These are phyloP conservation scores for Poeciliopsis infans DNA, from an alignment of 2,797 vertebrate species.

Conservation along the genomic window DNA sequence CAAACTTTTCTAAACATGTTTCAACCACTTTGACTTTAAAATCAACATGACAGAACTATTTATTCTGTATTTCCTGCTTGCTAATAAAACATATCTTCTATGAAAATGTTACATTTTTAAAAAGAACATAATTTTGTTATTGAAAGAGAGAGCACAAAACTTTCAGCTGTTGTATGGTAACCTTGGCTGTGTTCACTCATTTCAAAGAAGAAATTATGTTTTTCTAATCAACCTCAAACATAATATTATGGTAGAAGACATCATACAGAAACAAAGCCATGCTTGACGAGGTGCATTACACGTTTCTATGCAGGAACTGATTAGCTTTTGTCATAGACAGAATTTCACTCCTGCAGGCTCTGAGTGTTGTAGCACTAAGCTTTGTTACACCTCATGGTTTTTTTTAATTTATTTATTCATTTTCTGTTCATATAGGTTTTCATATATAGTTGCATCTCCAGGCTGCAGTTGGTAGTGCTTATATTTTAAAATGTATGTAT, in stretches of 20 bases:
- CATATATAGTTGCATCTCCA: slow-evolving; percentile 27
- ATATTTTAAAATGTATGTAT: slow-evolving; percentile 16
- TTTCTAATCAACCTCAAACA: slow-evolving; percentile 19
- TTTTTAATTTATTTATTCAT: slow-evolving; percentile 26
- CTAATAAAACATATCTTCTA: neutral
- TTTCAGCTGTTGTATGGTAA: neutral
- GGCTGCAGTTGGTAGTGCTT: slow-evolving; percentile 36
- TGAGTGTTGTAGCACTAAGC: slow-evolving; percentile 19
- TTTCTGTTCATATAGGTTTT: slow-evolving; percentile 36
- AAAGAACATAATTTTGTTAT: neutral
- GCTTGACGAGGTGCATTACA: slow-evolving; percentile 11
- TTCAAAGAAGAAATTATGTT: neutral
- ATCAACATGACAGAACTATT: slow-evolving; percentile 36
- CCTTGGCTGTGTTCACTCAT: neutral
- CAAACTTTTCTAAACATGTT: neutral
- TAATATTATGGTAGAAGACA: slow-evolving; percentile 2
- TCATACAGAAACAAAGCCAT: slow-evolving; percentile 10
- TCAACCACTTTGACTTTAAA: neutral
- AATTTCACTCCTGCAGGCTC: slow-evolving; percentile 29
- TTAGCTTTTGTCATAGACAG: slow-evolving; percentile 25
- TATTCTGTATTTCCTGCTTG: slow-evolving; percentile 14
- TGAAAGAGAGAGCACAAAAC: neutral
- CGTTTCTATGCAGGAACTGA: slow-evolving; percentile 28
- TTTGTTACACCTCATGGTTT: slow-evolving; percentile 30
- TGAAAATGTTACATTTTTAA: neutral